phyloP scores from a whole-genome alignment of 2,113 vertebrate genomes.

The Dicentrarchus labrax region DNA sequence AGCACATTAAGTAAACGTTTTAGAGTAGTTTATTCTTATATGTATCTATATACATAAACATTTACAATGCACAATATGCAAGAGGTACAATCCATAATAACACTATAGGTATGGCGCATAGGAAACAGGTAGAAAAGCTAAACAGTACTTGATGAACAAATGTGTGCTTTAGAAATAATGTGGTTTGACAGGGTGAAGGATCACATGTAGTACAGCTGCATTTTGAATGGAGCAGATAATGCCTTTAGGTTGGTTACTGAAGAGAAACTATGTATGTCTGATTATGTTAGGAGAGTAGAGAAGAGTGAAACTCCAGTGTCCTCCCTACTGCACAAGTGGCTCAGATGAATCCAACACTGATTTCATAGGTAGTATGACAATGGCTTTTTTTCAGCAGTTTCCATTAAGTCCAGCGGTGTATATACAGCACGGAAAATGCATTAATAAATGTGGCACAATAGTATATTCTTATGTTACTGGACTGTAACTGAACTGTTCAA shows the following conservation, averaged over 20 bases:
- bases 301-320: constrained; percentile 16
- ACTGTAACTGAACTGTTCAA: constrained; percentile 36
- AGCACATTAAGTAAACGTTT: constrained; percentile 58
- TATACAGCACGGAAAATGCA: constrained; percentile 54
- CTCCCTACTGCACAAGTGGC: constrained; percentile 5
- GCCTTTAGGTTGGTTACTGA: constrained; percentile 14
- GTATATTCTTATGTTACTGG: constrained; percentile 53
- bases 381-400: constrained; percentile 24
- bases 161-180: constrained; percentile 42
- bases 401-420: constrained; percentile 24
- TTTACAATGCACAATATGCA: constrained; percentile 77
- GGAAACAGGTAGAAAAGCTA: constrained; percentile 61
- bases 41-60: constrained; percentile 81
- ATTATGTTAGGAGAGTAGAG: neutral
- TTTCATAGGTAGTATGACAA: constrained; percentile 19
- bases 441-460: constrained; percentile 61
- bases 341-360: constrained; percentile 39
- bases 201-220: constrained; percentile 19
- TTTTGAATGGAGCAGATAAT: constrained; percentile 29
- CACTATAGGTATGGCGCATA: constrained; percentile 53
- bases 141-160: constrained; percentile 45
- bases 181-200: neutral
- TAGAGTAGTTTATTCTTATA: constrained; percentile 72
- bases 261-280: neutral
- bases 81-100: constrained; percentile 74